Percentiles rank a stretch among this genome's conserved stretches.
phyloP scores from a whole-genome alignment of 2,113 vertebrate species.

The Holacanthus passer region DNA sequence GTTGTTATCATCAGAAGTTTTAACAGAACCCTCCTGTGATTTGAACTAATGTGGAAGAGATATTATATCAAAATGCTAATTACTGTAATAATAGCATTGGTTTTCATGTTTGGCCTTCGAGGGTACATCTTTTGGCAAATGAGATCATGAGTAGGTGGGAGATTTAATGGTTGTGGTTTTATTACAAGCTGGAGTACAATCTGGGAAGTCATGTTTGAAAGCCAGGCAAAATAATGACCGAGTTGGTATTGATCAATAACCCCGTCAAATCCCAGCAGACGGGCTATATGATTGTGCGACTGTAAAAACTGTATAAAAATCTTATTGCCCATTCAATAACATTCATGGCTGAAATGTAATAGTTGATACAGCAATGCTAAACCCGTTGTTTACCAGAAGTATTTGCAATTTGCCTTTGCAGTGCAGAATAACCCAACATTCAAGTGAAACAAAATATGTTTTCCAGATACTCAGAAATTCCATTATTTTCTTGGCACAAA shows the following conservation, averaged over 20 bases:
- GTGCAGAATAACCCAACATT: conserved; percentile 21
- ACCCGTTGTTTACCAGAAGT: conserved; percentile 2
- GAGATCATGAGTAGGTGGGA: conserved; percentile 2
- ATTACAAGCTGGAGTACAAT: conserved; percentile 31
- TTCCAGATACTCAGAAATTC: conserved; percentile 67
- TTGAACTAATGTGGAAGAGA: conserved; percentile 10
- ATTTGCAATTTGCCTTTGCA: conserved; percentile 18
- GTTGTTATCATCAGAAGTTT: background rate
- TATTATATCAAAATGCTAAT: conserved; percentile 32
- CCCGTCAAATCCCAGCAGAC: conserved; percentile 16
- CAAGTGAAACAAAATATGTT: conserved; percentile 68
- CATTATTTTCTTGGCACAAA: conserved; percentile 71
- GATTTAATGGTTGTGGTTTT: conserved; percentile 39
- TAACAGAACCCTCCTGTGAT: conserved; percentile 7
- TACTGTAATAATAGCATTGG: background rate
- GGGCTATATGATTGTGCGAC: conserved; percentile 22
- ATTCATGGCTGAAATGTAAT: conserved; percentile 6
- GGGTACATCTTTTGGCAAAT: conserved; percentile 25
- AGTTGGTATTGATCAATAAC: conserved; percentile 25
- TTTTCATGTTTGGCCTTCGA: conserved; percentile 29
- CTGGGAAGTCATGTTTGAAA: conserved; percentile 24
- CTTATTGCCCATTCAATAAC: background rate
- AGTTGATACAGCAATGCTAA: conserved; percentile 3
- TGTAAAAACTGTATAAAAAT: conserved; percentile 24
- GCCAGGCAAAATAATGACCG: conserved; percentile 13